Base-by-base conservation (phyloP, 2,888 invertebrate genomes). In the Leptarthrus brevirostris region DNA sequence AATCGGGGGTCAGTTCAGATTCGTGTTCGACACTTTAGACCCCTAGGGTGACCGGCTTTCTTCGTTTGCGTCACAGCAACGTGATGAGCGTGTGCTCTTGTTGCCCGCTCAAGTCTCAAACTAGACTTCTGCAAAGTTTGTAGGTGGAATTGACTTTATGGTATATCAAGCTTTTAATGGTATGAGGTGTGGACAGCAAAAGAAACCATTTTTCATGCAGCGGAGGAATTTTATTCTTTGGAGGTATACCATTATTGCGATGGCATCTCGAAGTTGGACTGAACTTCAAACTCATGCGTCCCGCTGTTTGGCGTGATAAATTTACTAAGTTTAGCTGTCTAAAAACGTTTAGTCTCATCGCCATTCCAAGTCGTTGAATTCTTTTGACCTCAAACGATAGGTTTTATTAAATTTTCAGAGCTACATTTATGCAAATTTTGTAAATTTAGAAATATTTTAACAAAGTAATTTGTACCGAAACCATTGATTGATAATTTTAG, bases 111-210 rank as follows among this genome's bases (percentile, higher is more conserved):
- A n/a, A n/a, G n/a, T n/a, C n/a, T n/a, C n/a, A n/a, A n/a, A n/a
- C n/a, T n/a, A n/a, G 18, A 16, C 1, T 47, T 44, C 16, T 24
- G 26, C 5, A 44, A 47, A 49, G 40, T 40, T 14, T 26, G 66
- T 66, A 66, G 66, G 47, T 66, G 66, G 61, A 61, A 22, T 40
- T n/a, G 16, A 24, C 14, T 18, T 20, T 36, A 22, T n/a, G n/a
- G n/a, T n/a, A n/a, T 47, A 16, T 66, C 24, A 47, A 66, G 22
- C 49, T 47, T 66, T 30, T 47, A 47, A 47, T 66, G 20, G 22
- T 26, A 26, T 47, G 24, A 66, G 66, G 66, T 66, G 66, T 47
- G 66, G 66, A 66, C 66, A 66, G 66, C 47, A n/a, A n/a, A n/a
- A 26, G 49, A 49, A 66, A 24, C 47, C 66, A 66, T 66, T 66